phyloP scores from a whole-genome alignment of 2,888 invertebrate genomes.

The Campopleginae sp. region DNA sequence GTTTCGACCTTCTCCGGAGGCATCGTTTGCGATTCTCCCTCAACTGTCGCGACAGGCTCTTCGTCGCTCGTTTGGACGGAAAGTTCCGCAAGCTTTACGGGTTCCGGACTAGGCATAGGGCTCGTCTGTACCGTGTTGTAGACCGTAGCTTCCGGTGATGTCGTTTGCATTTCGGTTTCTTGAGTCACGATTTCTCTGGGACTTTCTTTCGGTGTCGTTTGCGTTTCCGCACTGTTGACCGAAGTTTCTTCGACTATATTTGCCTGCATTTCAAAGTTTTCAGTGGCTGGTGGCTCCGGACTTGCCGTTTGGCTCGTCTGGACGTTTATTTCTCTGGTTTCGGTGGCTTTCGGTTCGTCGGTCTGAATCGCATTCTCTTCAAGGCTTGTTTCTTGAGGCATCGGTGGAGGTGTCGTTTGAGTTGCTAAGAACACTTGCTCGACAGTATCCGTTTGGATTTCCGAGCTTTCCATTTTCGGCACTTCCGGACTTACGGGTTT shows the following conservation, averaged over 20 bases:
- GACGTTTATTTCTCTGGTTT: conserved; percentile 79
- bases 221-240: conserved; percentile 75
- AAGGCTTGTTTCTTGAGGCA: conserved; percentile 75
- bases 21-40: conserved; percentile 76
- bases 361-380: conserved; percentile 84
- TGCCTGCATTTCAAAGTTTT: conserved; percentile 85
- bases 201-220: conserved; percentile 75
- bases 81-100: conserved; percentile 51
- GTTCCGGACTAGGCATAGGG: conserved; percentile 69
- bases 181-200: conserved; percentile 71
- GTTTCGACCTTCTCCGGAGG: conserved; percentile 74
- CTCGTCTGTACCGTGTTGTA: conserved; percentile 74
- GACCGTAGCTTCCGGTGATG: conserved; percentile 66
- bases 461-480: conserved; percentile 83
- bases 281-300: conserved; percentile 80
- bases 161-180: conserved; percentile 77
- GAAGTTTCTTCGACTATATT: conserved; percentile 80
- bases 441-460: conserved; percentile 85
- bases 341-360: conserved; percentile 78
- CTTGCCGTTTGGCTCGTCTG: conserved; percentile 75
- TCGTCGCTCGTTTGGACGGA: conserved; percentile 76
- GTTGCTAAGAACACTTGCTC: conserved; percentile 77
- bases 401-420: conserved; percentile 78
- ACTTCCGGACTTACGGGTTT: conserved; percentile 76
- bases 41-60: conserved; percentile 79